Evolutionary conservation across 2,113 vertebrate genomes (phyloP).

Genomic region (Colaptes auratus): DNA sequence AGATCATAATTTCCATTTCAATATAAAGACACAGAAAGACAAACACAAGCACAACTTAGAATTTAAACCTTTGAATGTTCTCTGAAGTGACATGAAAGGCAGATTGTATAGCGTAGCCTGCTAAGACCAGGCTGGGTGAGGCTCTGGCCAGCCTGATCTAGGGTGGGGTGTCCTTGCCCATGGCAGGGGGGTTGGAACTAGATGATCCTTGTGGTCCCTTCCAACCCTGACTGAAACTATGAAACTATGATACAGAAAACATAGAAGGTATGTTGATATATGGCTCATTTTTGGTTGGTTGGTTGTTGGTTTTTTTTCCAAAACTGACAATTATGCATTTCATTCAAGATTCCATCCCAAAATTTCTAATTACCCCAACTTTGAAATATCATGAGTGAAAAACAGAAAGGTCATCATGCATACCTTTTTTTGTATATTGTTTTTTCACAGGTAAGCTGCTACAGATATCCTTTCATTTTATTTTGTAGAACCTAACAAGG

Average conservation of each 20-base stretch:
- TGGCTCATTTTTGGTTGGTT: too few species aligned
- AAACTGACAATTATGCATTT: neutral
- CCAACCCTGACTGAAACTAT: too few species aligned
- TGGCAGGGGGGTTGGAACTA: too few species aligned
- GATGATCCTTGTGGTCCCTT: too few species aligned
- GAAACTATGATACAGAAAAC: too few species aligned
- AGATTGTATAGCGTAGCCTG: neutral
- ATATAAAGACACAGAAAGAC: neutral
- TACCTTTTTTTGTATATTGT: neutral
- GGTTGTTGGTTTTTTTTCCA: neutral
- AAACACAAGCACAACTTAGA: neutral
- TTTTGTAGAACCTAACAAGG: neutral
- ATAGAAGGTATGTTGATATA: neutral
- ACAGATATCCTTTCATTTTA: neutral
- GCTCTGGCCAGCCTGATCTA: too few species aligned
- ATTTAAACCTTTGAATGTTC: neutral
- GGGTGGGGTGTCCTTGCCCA: too few species aligned
- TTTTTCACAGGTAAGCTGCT: constrained; percentile 13
- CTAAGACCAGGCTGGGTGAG: too few species aligned
- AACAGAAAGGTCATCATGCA: neutral
- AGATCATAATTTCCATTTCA: too few species aligned
- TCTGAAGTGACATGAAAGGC: neutral
- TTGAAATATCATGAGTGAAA: neutral
- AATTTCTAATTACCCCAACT: neutral
- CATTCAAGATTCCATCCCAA: neutral